Conservation (phyloP, 2,113 vertebrate genomes). For the Dromaius novaehollandiae region DNA sequence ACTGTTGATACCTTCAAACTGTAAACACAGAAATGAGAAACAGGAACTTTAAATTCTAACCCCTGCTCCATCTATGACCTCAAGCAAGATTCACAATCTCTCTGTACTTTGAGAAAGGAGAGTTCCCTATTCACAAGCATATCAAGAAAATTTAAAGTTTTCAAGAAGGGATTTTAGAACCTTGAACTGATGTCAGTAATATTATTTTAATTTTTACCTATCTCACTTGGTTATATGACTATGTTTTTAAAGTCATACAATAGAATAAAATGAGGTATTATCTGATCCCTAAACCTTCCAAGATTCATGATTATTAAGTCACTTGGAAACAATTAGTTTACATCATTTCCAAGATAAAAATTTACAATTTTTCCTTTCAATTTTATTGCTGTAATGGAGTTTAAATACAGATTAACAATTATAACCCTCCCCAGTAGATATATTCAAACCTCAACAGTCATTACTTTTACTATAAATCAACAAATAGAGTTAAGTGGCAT, state of each 20-base stretch:
- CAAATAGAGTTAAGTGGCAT: neutral
- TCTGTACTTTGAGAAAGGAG: neutral
- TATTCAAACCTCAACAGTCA: neutral
- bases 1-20: neutral
- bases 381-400: neutral
- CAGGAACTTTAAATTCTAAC: neutral
- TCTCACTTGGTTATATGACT: neutral
- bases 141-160: neutral
- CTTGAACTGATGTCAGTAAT: neutral
- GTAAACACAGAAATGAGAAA: neutral
- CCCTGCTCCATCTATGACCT: neutral
- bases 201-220: neutral
- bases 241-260: neutral
- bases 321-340: neutral
- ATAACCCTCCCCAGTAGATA: neutral
- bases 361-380: neutral
- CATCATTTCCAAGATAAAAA: neutral
- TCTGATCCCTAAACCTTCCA: neutral
- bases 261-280: neutral
- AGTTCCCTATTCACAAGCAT: neutral
- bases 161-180: neutral
- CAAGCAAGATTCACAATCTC: neutral
- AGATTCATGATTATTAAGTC: neutral
- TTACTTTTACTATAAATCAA: constrained; percentile 43
- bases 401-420: neutral